phyloP scores from a whole-genome alignment of 92 coral and sea anemone genomes.

The Paramuricea clavata region DNA sequence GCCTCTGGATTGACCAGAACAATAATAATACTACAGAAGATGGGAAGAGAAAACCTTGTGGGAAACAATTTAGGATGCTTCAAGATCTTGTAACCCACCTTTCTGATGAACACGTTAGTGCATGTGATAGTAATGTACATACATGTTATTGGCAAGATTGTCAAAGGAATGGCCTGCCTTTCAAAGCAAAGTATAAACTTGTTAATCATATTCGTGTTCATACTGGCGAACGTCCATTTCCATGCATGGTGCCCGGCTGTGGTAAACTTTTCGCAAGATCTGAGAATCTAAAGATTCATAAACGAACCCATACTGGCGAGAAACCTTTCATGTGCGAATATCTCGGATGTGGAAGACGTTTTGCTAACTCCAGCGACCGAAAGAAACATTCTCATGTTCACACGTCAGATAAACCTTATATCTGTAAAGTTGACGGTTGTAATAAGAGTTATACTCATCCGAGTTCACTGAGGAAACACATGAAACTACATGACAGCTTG shows the following conservation, averaged over 20 bases:
- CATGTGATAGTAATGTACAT: constrained; percentile 90
- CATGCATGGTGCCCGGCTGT: constrained; percentile 95
- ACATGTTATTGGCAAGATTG: constrained; percentile 99
- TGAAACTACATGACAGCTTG: constrained; percentile 92
- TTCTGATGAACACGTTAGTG: constrained; percentile 97
- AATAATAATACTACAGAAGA: constrained; percentile 83
- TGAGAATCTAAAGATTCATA: constrained; percentile 97
- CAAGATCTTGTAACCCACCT: constrained; percentile 96
- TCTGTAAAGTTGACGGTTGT: constrained; percentile 96
- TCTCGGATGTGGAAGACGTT: constrained; percentile 98
- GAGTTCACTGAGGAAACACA: constrained; percentile 96
- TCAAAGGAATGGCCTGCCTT: constrained; percentile 88
- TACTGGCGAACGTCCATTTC: constrained; percentile 98
- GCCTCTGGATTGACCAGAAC: constrained; percentile 98
- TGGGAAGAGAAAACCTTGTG: constrained; percentile 94
- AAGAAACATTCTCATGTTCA: constrained; percentile 99
- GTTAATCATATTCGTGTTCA: constrained; percentile 98
- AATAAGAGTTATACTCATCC: constrained; percentile 99
- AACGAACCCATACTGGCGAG: constrained; percentile 98
- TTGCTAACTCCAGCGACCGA: constrained; percentile 98
- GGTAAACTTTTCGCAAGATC: constrained; percentile 99
- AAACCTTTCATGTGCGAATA: constrained; percentile 96
- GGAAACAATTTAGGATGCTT: constrained; percentile 92
- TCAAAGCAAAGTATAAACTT: constrained; percentile 98
- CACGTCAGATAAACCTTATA: constrained; percentile 98